These are phyloP conservation scores for Sylvia borin DNA, from an alignment of 2,797 vertebrate species.

Conservation along the genomic window DNA sequence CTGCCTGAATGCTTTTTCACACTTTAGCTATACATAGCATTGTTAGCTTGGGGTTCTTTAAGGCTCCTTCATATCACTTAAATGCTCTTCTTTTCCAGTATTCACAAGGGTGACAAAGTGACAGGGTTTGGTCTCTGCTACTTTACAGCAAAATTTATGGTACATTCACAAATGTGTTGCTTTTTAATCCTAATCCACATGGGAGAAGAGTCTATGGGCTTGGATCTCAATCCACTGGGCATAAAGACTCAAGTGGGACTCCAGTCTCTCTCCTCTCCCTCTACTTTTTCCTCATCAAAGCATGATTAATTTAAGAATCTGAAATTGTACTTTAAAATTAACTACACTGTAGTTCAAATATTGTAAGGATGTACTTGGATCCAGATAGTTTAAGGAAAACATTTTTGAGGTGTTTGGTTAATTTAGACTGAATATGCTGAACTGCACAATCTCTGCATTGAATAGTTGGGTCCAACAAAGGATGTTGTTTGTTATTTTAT, in stretches of 20 bases:
- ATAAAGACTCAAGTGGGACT: rapidly evolving
- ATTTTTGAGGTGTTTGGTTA: neutral
- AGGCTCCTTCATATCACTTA: neutral
- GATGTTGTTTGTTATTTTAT: neutral
- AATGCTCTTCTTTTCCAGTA: neutral
- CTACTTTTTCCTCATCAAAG: neutral
- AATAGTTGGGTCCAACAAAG: neutral
- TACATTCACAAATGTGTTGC: neutral
- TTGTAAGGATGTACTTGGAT: neutral
- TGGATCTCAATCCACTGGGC: neutral
- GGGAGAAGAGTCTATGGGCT: neutral
- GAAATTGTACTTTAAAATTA: neutral
- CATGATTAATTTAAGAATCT: neutral
- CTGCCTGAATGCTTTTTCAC: neutral
- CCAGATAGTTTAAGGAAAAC: neutral
- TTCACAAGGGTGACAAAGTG: neutral
- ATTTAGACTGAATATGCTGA: neutral
- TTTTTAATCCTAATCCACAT: neutral
- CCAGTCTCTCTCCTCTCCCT: neutral
- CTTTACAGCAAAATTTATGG: neutral
- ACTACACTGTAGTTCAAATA: neutral
- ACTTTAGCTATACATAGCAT: neutral
- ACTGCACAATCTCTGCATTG: neutral
- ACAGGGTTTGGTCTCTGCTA: neutral
- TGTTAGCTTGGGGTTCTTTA: neutral